These are phyloP conservation scores for Malthinus seriepunctatus DNA, from an alignment of 2,888 invertebrate species.

Conservation along the genomic window DNA sequence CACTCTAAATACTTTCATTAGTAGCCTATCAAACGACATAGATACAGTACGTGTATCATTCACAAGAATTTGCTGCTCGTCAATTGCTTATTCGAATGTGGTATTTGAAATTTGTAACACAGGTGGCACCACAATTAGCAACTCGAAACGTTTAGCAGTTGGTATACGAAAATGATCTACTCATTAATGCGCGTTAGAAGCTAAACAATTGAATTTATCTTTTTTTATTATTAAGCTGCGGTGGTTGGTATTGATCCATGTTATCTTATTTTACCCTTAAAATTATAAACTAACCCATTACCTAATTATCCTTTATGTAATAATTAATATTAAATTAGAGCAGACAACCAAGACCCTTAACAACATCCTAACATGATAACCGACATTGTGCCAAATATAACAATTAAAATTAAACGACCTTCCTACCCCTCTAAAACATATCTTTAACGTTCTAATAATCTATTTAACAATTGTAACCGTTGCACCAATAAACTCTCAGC, in stretches of 20 bases:
- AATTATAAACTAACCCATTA: slow-evolving; percentile 20
- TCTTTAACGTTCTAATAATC: not conserved
- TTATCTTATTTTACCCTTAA: slow-evolving; percentile 10
- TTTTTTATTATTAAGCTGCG: not conserved
- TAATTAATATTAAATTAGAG: slow-evolving; percentile 18
- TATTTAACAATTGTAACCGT: not conserved
- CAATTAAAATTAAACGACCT: not conserved
- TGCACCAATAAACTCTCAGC: not conserved
- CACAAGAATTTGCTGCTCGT: no score
- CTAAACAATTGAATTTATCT: not conserved
- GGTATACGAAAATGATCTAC: no score
- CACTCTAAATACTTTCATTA: no score
- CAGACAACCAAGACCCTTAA: slow-evolving; percentile 1
- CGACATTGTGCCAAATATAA: not conserved
- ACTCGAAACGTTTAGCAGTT: no score
- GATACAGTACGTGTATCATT: no score
- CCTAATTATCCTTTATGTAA: slow-evolving; percentile 18
- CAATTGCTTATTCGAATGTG: no score
- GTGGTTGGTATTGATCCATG: no score
- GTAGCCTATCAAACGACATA: no score
- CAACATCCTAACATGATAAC: slow-evolving; percentile 5
- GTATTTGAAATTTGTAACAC: no score
- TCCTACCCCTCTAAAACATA: not conserved
- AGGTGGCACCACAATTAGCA: no score
- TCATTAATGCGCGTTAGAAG: no score